Conservation (phyloP, 2,113 vertebrate species). For the Chascanopsetta lugubris region DNA sequence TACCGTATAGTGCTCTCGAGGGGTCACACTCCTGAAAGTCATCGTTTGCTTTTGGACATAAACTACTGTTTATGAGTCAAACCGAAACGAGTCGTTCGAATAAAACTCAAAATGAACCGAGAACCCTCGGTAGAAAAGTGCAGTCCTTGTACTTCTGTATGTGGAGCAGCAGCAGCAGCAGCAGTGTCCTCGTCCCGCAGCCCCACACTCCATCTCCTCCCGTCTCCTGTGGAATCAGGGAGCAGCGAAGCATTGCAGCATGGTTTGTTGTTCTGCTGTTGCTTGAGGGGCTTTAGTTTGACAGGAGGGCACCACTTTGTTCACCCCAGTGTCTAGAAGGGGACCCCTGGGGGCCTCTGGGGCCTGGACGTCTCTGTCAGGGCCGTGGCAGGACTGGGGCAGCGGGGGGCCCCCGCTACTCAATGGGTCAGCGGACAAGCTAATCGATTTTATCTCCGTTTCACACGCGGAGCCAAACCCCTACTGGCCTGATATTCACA, state of each 20-base stretch:
- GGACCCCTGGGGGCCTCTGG: slow-evolving; percentile 60
- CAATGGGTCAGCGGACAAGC: slow-evolving; percentile 94
- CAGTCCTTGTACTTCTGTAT: slow-evolving; percentile 1
- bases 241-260: slow-evolving; percentile 68
- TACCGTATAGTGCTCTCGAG: too few relatives aligned
- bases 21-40: too few relatives aligned
- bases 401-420: slow-evolving; percentile 74
- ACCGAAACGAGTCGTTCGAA: too few relatives aligned
- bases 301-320: slow-evolving; percentile 78
- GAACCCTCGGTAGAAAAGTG: background rate
- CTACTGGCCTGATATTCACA: slow-evolving; percentile 71
- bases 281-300: slow-evolving; percentile 75
- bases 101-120: slow-evolving; percentile 22
- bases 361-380: slow-evolving; percentile 74
- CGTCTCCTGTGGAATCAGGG: slow-evolving; percentile 75
- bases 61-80: too few relatives aligned
- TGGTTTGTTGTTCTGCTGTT: slow-evolving; percentile 72
- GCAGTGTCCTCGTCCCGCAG: slow-evolving; percentile 54
- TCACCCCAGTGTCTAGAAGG: slow-evolving; percentile 76
- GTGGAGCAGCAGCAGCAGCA: slow-evolving; percentile 7
- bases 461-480: slow-evolving; percentile 66
- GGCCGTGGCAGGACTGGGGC: slow-evolving; percentile 63
- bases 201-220: slow-evolving; percentile 50
- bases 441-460: slow-evolving; percentile 97
- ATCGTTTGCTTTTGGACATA: too few relatives aligned